Evolutionary conservation across 1,140 invertebrate species (phyloP).

Genomic region (Tetragnatha versicolor): DNA sequence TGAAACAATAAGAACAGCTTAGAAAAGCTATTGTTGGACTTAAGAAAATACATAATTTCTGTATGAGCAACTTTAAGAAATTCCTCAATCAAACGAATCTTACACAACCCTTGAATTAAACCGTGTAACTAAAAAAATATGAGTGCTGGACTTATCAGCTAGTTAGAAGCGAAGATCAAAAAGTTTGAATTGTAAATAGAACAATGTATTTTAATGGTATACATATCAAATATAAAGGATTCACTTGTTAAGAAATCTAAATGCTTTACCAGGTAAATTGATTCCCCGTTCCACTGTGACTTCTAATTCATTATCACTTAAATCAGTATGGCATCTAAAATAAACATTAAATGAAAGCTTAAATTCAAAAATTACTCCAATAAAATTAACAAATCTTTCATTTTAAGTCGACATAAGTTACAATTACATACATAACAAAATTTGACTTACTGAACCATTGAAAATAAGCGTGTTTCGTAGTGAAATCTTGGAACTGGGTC

Average conservation of each 20-base stretch:
- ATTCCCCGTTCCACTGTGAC: slow-evolving; percentile 85
- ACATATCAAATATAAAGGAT: too few relatives aligned
- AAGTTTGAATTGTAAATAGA: too few relatives aligned
- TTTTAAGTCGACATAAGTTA: not conserved
- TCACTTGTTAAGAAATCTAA: too few relatives aligned
- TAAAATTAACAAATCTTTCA: slow-evolving; percentile 12
- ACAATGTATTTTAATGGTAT: too few relatives aligned
- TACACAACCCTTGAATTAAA: not conserved
- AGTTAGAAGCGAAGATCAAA: too few relatives aligned
- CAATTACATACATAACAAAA: not conserved
- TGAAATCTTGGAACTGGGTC: slow-evolving; percentile 83
- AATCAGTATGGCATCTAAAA: slow-evolving; percentile 82
- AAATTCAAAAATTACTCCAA: not conserved
- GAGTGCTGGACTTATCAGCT: too few relatives aligned
- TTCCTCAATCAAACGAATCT: not conserved
- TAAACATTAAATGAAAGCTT: slow-evolving; percentile 8
- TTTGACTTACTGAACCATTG: slow-evolving; percentile 80
- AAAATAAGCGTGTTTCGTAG: slow-evolving; percentile 88
- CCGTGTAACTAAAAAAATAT: too few relatives aligned
- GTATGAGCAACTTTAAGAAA: not conserved
- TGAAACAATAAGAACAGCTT: slow-evolving; percentile 58
- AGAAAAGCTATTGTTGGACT: not conserved
- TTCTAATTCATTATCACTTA: slow-evolving; percentile 90
- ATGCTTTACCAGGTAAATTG: slow-evolving; percentile 75
- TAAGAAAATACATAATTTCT: not conserved